Conservation (phyloP, 53 echinoderm and acorn worm species). For the Pentamera pediparva region DNA sequence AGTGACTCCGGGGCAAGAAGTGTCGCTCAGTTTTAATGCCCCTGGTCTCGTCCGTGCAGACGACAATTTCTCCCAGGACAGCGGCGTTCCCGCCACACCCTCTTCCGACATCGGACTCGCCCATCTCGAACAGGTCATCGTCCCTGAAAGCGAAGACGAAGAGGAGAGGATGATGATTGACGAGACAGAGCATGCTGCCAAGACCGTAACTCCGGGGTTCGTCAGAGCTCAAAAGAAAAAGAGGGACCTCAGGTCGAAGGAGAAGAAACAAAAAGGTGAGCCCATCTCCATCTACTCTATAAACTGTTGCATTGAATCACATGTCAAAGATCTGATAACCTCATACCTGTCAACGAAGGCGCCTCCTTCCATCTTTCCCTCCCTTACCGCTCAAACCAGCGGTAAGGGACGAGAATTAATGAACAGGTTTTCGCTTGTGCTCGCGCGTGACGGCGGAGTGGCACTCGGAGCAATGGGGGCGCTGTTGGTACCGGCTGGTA, state of each 20-base stretch:
- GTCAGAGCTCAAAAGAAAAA: slow-evolving; percentile 28
- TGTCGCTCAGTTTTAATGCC: slow-evolving; percentile 3
- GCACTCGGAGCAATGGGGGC: too few species aligned
- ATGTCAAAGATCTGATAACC: too few species aligned
- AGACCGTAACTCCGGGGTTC: not conserved
- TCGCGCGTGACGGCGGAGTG: too few species aligned
- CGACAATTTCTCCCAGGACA: slow-evolving; percentile 4
- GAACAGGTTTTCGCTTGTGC: too few species aligned
- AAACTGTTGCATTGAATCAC: too few species aligned
- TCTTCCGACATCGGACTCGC: slow-evolving; percentile 5
- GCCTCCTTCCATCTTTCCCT: too few species aligned
- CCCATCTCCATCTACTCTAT: too few species aligned
- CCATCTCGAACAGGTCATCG: not conserved
- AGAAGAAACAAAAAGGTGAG: slow-evolving; percentile 23
- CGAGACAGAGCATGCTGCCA: slow-evolving; percentile 14
- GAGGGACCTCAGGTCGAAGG: slow-evolving; percentile 21
- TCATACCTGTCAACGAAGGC: too few species aligned
- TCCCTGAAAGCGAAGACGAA: slow-evolving; percentile 6
- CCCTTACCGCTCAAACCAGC: too few species aligned
- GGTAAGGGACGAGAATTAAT: too few species aligned
- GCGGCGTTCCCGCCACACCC: slow-evolving; percentile 14
- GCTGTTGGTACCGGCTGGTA: too few species aligned
- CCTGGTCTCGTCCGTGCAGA: slow-evolving; percentile 17
- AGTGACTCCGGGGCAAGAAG: slow-evolving; percentile 8
- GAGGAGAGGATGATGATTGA: not conserved